These are phyloP conservation scores for Cottoperca gobio DNA, from an alignment of 2,797 vertebrate genomes.

Conservation along the genomic window DNA sequence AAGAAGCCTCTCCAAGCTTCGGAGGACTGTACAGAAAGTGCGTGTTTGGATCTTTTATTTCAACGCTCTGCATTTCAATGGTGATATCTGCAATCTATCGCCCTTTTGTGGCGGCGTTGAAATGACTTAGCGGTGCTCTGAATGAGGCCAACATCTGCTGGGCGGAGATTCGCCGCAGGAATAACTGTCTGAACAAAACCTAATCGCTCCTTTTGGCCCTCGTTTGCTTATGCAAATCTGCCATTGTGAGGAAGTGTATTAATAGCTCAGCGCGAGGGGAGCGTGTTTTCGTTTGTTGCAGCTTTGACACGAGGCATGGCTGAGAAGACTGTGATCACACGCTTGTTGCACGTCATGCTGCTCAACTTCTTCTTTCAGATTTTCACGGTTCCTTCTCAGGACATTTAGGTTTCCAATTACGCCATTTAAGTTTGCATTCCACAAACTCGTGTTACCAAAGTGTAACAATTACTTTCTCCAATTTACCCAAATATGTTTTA, in stretches of 20 bases:
- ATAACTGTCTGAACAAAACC: slow-evolving; percentile 63
- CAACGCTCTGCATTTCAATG: slow-evolving; percentile 55
- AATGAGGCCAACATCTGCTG: slow-evolving; percentile 73
- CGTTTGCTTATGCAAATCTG: slow-evolving; percentile 60
- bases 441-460: background rate
- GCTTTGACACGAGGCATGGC: background rate
- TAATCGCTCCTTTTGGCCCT: slow-evolving; percentile 61
- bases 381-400: background rate
- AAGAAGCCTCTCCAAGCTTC: slow-evolving; percentile 51
- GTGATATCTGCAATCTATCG: slow-evolving; percentile 49
- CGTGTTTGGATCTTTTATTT: slow-evolving; percentile 70
- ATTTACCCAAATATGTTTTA: no score
- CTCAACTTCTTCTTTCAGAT: background rate
- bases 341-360: background rate
- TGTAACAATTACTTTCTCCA: background rate
- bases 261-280: slow-evolving; percentile 34
- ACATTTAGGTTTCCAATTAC: background rate
- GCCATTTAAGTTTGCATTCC: background rate
- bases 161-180: slow-evolving; percentile 62
- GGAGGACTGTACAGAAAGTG: slow-evolving; percentile 28
- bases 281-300: slow-evolving; percentile 2
- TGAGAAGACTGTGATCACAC: background rate
- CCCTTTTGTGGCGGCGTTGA: slow-evolving; percentile 49
- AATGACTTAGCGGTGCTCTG: slow-evolving; percentile 44
- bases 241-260: slow-evolving; percentile 49